Base-by-base conservation (phyloP, 2,888 invertebrate species). In the Apoda limacodes region DNA sequence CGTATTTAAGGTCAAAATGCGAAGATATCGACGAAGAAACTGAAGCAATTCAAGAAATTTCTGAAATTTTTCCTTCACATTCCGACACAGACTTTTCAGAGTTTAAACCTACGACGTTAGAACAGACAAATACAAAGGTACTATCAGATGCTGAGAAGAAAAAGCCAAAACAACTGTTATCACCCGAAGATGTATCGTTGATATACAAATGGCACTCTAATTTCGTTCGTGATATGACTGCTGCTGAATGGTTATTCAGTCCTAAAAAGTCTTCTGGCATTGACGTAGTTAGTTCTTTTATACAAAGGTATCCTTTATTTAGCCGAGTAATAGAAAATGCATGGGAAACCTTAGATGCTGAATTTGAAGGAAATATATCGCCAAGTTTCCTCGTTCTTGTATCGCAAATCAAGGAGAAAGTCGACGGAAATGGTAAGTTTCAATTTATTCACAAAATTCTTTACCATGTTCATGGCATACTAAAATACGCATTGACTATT, bases 11-110 rank as follows among this genome's bases (percentile, higher is more conserved):
- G 53, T 85, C 85, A 0, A 85, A 85, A 62, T 87, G 87, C 30
- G 84, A 85, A 45, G 83, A 84, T 11, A 83, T 87, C 52, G 82
- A 87, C 11, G 92, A 92, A 50, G 89, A 90, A 39, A 83, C 87
- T 10, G 76, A 85, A 35, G 84, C 85, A 1, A 60, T 81, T 10
- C 67, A 82, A 31, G 89, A 91, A 67, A 84, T 92, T 32, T 72
- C 82, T 39, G 78, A 85, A 52, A 72, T 89, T 53, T 92, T 92
- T 52, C 90, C 90, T 0, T 87, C 85, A 0, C 83, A 83, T 44
- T 76, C 86, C 0, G 86, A 87, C 3, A 60, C 74, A 25, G 92
- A 92, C 56, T 92, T 92, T 60, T 70, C 81, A 0, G 90, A 91
- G 40, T 84, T 91, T 64, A 85, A 52, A 62, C 74, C 54, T 34